Conservation (phyloP, 2,797 vertebrate species). For the Acestrorhynchus altus region DNA sequence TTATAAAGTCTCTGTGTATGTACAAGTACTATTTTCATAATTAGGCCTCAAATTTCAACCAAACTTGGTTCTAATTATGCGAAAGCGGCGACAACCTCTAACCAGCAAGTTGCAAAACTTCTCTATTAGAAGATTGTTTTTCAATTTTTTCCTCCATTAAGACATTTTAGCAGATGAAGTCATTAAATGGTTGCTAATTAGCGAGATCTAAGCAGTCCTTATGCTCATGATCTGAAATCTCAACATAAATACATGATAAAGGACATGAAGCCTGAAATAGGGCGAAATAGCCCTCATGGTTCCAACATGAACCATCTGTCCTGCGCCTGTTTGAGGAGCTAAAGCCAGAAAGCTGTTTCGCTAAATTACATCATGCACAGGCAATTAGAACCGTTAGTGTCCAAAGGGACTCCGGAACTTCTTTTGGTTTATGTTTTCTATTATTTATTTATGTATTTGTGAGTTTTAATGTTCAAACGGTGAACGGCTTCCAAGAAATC, state of each 20-base stretch:
- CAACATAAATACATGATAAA: neutral
- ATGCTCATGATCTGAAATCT: neutral
- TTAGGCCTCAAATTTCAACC: too few relatives aligned
- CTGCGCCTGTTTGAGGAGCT: neutral
- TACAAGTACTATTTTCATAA: too few relatives aligned
- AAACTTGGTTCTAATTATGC: too few relatives aligned
- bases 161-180: neutral
- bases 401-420: neutral
- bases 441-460: neutral
- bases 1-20: too few relatives aligned
- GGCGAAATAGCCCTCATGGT: neutral
- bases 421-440: neutral
- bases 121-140: neutral
- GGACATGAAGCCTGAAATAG: neutral
- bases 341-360: neutral
- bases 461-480: neutral
- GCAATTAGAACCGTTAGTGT: neutral
- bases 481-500: neutral
- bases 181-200: neutral
- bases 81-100: neutral
- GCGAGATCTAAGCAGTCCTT: neutral
- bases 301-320: neutral
- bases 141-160: neutral
- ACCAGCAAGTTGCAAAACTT: neutral
- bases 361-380: neutral